These are phyloP conservation scores for Brenthis ino DNA, from an alignment of 2,888 invertebrate genomes.

Conservation along the genomic window DNA sequence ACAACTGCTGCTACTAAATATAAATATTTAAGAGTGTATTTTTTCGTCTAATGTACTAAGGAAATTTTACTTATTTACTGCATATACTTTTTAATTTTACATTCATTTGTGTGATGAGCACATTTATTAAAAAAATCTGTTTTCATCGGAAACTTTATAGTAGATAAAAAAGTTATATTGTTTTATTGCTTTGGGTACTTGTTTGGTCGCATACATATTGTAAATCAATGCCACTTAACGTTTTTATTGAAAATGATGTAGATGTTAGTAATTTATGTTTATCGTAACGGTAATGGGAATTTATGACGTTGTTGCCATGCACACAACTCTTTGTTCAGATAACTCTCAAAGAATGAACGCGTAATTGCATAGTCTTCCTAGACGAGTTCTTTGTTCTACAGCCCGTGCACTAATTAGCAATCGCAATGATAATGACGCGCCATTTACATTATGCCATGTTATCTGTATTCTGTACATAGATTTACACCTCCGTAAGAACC, in stretches of 20 bases:
- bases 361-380: conserved; percentile 21
- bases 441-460: conserved; percentile 12
- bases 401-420: conserved; percentile 20
- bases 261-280: too few relatives aligned
- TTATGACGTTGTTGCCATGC: conserved; percentile 3
- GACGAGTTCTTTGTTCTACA: conserved; percentile 28
- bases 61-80: too few relatives aligned
- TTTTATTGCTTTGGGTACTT: too few relatives aligned
- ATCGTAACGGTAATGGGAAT: neutral
- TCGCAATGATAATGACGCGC: conserved; percentile 22
- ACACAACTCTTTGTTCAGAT: conserved; percentile 12
- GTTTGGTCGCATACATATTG: neutral
- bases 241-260: neutral
- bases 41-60: neutral
- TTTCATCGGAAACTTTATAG: too few relatives aligned
- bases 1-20: conserved; percentile 5
- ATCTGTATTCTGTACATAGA: neutral
- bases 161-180: too few relatives aligned
- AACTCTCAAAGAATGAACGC: conserved; percentile 15
- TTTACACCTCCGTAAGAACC: too few relatives aligned
- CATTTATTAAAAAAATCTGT: too few relatives aligned
- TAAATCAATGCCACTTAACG: neutral
- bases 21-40: neutral
- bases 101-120: too few relatives aligned
- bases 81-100: too few relatives aligned